Base-by-base conservation (phyloP, 2,113 vertebrate species). In the Eleginops maclovinus region DNA sequence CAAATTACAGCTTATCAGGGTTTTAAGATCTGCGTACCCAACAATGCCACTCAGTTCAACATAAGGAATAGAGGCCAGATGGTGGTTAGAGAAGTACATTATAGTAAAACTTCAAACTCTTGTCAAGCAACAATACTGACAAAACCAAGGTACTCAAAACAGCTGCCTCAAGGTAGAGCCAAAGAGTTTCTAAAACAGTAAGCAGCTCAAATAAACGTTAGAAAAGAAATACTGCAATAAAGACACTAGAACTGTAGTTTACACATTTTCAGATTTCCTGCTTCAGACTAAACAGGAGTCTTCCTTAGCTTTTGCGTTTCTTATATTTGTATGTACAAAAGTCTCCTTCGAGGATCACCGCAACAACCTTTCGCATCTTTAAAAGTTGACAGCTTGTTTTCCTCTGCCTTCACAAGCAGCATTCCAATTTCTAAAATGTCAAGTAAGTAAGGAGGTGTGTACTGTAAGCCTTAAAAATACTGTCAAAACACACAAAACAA, bases 1-100 rank as follows among this genome's bases (percentile, higher is more conserved):
- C 62, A 78, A 78, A 81, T 56, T 4, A 65, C 28, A 69, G n/a
- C 67, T 67, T 56, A 65, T 75, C 80, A 14, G 15, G n/a, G 19
- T 17, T 80, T 54, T 66, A 22, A 54, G 47, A 75, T 63, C 43
- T 72, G 54, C 73, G 17, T 56, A 28, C 21, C 58, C 71, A 40
- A 65, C n/a, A 9, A 14, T 15, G 50, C 6, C 11, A n/a, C 50
- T 79, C 31, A 64, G 28, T 17, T 36, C 11, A 9, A 46, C 17
- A n/a, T 43, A 54, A 13, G 46, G 9, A 16, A 24, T 15, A 40
- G 21, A 59, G 40, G 14, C 17, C 44, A 9, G 31, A 7, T 17
- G 69, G 31, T 13, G 47, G 40, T 46, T 44, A 28, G 22, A 16
- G 28, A 55, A 28, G 47, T 31, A 19, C 17, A 62, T 74, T 40